These are phyloP conservation scores for Drosophila barbarae DNA, from an alignment of 2,888 invertebrate genomes.

Conservation along the genomic window DNA sequence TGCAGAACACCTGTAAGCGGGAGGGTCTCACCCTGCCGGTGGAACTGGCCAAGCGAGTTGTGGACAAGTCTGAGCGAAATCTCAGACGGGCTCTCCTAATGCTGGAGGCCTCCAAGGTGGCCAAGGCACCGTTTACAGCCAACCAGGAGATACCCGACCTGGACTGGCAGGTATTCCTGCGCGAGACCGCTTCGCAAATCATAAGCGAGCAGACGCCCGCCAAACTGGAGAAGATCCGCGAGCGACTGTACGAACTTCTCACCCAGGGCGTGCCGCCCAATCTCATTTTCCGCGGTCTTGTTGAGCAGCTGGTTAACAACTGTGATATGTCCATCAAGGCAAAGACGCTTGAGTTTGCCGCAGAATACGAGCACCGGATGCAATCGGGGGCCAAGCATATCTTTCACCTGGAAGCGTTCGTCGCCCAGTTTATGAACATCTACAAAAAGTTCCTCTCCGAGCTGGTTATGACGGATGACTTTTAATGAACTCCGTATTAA, in stretches of 20 bases:
- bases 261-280: conserved; percentile 96
- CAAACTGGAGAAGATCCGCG: conserved; percentile 90
- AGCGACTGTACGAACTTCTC: conserved; percentile 94
- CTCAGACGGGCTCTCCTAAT: conserved; percentile 94
- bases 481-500: conserved; percentile 47
- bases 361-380: conserved; percentile 95
- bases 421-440: conserved; percentile 96
- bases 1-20: conserved; percentile 86
- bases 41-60: conserved; percentile 88
- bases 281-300: conserved; percentile 92
- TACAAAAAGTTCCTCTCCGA: conserved; percentile 88
- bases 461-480: conserved; percentile 77
- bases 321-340: conserved; percentile 95
- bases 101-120: conserved; percentile 95
- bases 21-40: conserved; percentile 89
- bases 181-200: conserved; percentile 92
- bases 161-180: conserved; percentile 95
- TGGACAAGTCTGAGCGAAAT: conserved; percentile 91
- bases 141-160: conserved; percentile 91
- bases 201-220: conserved; percentile 92
- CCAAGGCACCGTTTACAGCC: conserved; percentile 90
- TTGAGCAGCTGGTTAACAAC: conserved; percentile 90
- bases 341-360: conserved; percentile 91
- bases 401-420: conserved; percentile 98
- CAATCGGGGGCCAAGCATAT: conserved; percentile 95